phyloP scores from a whole-genome alignment of 2,113 vertebrate species.

The Calyptommatus sinebrachiatus region DNA sequence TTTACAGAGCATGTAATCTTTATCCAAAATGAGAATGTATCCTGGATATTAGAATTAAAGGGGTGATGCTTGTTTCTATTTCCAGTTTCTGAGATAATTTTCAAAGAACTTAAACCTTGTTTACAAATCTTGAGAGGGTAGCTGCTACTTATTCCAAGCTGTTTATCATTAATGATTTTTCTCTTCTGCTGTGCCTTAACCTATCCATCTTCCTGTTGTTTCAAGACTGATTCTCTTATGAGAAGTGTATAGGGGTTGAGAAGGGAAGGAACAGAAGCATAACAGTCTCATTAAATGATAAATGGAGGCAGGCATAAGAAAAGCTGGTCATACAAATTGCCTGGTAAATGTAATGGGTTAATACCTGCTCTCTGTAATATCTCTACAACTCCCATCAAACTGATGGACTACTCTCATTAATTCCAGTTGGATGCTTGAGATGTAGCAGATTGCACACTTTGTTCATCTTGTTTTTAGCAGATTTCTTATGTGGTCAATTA shows the following conservation, averaged over 20 bases:
- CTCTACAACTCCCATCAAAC: conserved; percentile 19
- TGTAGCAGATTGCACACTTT: conserved; percentile 16
- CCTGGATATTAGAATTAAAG: neutral
- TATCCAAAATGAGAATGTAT: neutral
- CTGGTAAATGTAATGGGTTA: neutral
- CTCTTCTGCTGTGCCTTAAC: neutral
- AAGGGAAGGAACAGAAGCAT: conserved; percentile 17
- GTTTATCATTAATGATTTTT: conserved; percentile 11
- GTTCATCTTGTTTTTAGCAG: conserved; percentile 11
- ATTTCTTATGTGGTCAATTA: conserved; percentile 5
- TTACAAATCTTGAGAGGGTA: conserved; percentile 28
- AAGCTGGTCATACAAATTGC: neutral
- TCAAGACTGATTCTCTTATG: conserved; percentile 4
- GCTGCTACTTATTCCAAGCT: conserved; percentile 25
- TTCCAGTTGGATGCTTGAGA: conserved; percentile 14
- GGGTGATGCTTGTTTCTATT: neutral
- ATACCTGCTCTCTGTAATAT: conserved; percentile 21
- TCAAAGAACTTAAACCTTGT: neutral
- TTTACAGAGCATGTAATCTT: neutral
- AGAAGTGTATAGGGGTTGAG: conserved; percentile 15
- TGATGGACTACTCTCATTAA: conserved; percentile 19
- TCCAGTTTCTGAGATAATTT: conserved; percentile 1
- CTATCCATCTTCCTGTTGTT: conserved; percentile 18
- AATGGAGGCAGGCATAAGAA: conserved; percentile 8
- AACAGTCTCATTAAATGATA: conserved; percentile 12